A percentile compares a stretch with the other conserved stretches of the same genome.
Evolutionary conservation across 2,113 vertebrate genomes (phyloP).

Genomic region (Pleuronectes platessa): DNA sequence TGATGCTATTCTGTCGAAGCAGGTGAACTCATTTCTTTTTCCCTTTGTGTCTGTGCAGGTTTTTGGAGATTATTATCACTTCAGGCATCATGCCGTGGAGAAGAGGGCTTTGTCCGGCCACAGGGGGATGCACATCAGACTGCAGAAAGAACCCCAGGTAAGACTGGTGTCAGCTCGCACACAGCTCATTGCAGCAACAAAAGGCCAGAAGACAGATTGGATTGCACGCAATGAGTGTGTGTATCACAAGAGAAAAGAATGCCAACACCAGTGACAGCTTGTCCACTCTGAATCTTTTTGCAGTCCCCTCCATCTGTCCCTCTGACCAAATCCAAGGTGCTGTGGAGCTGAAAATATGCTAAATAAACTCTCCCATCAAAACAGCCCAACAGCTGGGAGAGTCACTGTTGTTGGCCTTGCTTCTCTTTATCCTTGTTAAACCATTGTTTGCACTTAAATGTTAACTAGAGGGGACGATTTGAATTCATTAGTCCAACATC

Average conservation of each 20-base stretch:
- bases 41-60: slow-evolving; percentile 83
- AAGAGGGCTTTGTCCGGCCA: slow-evolving; percentile 90
- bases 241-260: slow-evolving; percentile 42
- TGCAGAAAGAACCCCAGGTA: slow-evolving; percentile 91
- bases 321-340: slow-evolving; percentile 26
- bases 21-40: slow-evolving; percentile 54
- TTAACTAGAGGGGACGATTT: slow-evolving; percentile 14
- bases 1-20: slow-evolving; percentile 25
- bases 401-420: not conserved
- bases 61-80: slow-evolving; percentile 95
- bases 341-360: slow-evolving; percentile 49
- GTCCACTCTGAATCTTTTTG: slow-evolving; percentile 50
- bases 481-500: slow-evolving; percentile 2
- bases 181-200: slow-evolving; percentile 51
- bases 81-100: slow-evolving; percentile 88
- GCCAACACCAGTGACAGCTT: slow-evolving; percentile 58
- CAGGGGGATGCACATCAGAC: slow-evolving; percentile 82
- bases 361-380: slow-evolving; percentile 21
- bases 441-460: slow-evolving; percentile 25
- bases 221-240: slow-evolving; percentile 39
- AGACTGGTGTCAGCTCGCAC: slow-evolving; percentile 40
- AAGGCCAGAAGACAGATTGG: slow-evolving; percentile 66
- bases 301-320: slow-evolving; percentile 54
- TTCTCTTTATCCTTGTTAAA: slow-evolving; percentile 24
- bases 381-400: slow-evolving; percentile 45